Conservation (phyloP, 2,888 invertebrate genomes). For the Melieria crassipennis region DNA sequence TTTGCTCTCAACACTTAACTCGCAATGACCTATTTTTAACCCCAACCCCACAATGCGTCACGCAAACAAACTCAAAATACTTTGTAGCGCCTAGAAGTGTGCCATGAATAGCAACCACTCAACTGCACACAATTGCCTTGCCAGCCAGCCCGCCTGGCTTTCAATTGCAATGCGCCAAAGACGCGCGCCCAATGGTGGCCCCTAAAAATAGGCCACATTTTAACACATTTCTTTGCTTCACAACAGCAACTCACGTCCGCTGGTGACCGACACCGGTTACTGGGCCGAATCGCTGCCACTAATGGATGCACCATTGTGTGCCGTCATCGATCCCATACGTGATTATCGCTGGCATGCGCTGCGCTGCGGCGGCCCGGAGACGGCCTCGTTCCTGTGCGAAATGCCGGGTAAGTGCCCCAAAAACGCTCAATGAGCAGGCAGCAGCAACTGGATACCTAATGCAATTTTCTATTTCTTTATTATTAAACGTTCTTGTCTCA, state of each 20-base stretch:
- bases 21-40: no score
- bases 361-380: slow-evolving; percentile 79
- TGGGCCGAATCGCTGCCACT: slow-evolving; percentile 77
- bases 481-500: slow-evolving; percentile 54
- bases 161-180: slow-evolving; percentile 19
- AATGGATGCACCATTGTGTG: slow-evolving; percentile 74
- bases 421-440: not conserved
- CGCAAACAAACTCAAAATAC: no score
- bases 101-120: no score
- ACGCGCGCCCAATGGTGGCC: slow-evolving; percentile 17
- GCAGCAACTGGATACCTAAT: slow-evolving; percentile 18
- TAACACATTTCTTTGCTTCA: not conserved
- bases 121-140: no score
- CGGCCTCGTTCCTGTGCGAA: slow-evolving; percentile 83
- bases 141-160: not conserved
- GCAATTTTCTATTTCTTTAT: slow-evolving; percentile 24
- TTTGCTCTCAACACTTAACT: no score
- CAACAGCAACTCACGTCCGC: slow-evolving; percentile 62
- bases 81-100: no score
- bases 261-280: slow-evolving; percentile 69
- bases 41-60: no score
- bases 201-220: slow-evolving; percentile 28
- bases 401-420: slow-evolving; percentile 72
- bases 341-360: slow-evolving; percentile 83
- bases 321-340: slow-evolving; percentile 78